Evolutionary conservation across 2,888 invertebrate genomes (phyloP).

Genomic region (Caenorhabditis sp.): DNA sequence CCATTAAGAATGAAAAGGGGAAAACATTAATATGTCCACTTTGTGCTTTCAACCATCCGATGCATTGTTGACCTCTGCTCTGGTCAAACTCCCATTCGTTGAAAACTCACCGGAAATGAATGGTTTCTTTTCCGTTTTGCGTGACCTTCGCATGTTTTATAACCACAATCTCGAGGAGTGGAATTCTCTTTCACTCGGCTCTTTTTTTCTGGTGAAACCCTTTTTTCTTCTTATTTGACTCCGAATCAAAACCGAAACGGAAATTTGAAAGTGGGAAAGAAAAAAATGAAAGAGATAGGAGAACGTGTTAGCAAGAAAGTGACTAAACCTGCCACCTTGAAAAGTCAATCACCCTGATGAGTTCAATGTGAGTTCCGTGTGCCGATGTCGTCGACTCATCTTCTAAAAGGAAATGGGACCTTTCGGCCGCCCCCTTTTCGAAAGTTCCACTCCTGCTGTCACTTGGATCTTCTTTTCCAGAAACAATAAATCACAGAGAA

Average conservation of each 20-base stretch:
- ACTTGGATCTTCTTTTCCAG: no score
- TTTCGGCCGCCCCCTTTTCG: background rate
- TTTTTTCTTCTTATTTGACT: slow-evolving; percentile 3
- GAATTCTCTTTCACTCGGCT: background rate
- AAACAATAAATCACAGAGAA: background rate
- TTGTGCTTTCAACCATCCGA: slow-evolving; percentile 33
- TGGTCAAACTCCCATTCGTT: slow-evolving; percentile 41
- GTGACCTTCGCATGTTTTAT: slow-evolving; percentile 47
- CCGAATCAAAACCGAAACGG: slow-evolving; percentile 36
- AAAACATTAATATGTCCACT: slow-evolving; percentile 7
- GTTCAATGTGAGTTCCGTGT: slow-evolving; percentile 48
- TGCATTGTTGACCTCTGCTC: slow-evolving; percentile 42
- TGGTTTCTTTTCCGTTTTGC: slow-evolving; percentile 54
- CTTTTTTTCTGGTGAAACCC: background rate
- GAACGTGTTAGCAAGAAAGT: slow-evolving; percentile 38
- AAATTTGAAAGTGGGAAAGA: slow-evolving; percentile 39
- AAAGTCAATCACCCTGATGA: slow-evolving; percentile 56
- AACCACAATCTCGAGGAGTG: slow-evolving; percentile 5
- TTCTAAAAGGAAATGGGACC: background rate
- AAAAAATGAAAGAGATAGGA: slow-evolving; percentile 37
- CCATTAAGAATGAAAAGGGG: background rate
- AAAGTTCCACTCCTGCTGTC: background rate
- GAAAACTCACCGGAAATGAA: slow-evolving; percentile 34
- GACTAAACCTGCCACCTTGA: slow-evolving; percentile 49
- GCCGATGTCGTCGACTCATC: no score